Percentiles rank a stretch among this genome's conserved stretches.
Evolutionary conservation across 2,888 invertebrate species (phyloP).

Genomic region (Pseudococcus viburni): DNA sequence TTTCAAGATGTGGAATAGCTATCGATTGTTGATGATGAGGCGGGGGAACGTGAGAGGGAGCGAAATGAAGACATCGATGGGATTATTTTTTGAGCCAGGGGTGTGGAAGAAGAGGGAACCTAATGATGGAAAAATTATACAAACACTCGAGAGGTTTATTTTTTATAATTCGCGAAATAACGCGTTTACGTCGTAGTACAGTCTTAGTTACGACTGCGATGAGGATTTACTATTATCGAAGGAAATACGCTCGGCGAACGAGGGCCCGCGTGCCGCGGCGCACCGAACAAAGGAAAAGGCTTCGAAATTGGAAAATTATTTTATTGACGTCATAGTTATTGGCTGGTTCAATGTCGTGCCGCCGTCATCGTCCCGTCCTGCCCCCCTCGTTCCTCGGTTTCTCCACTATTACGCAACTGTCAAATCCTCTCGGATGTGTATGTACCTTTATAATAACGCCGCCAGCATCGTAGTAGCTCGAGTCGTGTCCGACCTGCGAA

Average conservation of each 20-base stretch:
- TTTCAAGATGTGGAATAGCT: no score
- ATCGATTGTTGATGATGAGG: no score
- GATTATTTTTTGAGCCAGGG: no score
- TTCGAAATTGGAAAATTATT: constrained; percentile 51
- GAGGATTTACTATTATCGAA: background rate
- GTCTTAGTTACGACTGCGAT: no score
- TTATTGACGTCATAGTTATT: constrained; percentile 52
- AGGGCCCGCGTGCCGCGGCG: background rate
- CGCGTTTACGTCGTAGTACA: no score
- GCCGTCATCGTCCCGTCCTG: background rate
- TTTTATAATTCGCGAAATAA: no score
- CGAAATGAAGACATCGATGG: no score
- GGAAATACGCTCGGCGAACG: background rate
- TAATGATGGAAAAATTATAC: no score
- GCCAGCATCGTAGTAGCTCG: background rate
- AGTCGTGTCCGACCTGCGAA: constrained; percentile 14
- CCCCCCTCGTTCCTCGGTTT: background rate
- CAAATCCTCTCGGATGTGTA: background rate
- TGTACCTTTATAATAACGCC: background rate
- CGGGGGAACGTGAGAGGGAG: no score
- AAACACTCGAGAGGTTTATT: no score
- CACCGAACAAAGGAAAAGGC: no score
- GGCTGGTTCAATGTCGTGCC: constrained; percentile 1
- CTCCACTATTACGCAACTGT: constrained; percentile 14
- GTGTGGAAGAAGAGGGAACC: no score